phyloP scores from a whole-genome alignment of 2,113 vertebrate genomes.

The Anser brachyrhynchus region DNA sequence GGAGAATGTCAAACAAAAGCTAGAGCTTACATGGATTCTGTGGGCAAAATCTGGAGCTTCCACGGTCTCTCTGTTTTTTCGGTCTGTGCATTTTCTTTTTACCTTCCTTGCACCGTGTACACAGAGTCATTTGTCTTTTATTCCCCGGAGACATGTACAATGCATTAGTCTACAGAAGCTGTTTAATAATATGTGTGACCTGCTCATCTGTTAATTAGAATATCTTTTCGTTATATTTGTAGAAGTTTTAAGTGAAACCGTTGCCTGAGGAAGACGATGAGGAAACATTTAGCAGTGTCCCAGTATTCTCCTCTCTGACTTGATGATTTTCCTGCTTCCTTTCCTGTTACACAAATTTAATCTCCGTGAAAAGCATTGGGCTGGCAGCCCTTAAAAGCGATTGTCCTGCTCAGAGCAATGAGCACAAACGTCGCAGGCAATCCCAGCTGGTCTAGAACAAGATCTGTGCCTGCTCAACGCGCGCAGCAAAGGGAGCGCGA shows the following conservation, averaged over 20 bases:
- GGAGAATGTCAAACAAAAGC: not conserved
- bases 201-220: not conserved
- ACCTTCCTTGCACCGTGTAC: not conserved
- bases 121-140: slow-evolving; percentile 17
- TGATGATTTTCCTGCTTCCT: not conserved
- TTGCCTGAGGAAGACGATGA: not conserved
- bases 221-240: not conserved
- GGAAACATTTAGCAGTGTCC: not conserved
- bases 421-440: not conserved
- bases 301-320: not conserved
- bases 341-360: not conserved
- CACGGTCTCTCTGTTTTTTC: not conserved
- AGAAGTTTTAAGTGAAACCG: not conserved
- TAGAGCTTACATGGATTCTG: not conserved
- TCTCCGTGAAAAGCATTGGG: accelerated
- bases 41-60: not conserved
- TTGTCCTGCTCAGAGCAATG: not conserved
- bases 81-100: not conserved
- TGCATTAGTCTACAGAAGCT: not conserved
- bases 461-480: not conserved
- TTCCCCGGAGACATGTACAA: not conserved
- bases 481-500: not conserved
- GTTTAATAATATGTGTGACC: not conserved
- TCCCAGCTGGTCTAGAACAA: not conserved
- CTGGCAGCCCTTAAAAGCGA: accelerated